Conservation (phyloP, 2,888 invertebrate species). For the Xestia xanthographa region DNA sequence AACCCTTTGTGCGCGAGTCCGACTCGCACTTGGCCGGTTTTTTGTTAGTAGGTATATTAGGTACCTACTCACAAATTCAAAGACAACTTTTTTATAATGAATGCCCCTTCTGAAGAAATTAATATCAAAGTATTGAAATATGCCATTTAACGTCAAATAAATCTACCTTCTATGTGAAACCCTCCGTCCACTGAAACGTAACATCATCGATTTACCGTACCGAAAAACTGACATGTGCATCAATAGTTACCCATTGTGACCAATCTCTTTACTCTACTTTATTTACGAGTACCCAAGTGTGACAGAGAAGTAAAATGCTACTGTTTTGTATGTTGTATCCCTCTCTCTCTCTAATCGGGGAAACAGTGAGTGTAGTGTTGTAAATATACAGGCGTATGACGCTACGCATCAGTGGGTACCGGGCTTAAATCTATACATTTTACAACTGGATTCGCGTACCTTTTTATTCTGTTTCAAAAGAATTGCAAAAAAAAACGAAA, state of each 20-base stretch:
- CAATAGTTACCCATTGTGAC: constrained; percentile 34
- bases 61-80: neutral
- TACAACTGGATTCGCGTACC: constrained; percentile 18
- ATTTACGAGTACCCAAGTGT: constrained; percentile 22
- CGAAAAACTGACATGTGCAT: constrained; percentile 33
- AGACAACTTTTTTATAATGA: neutral
- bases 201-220: constrained; percentile 17
- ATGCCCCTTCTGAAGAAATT: constrained; percentile 1
- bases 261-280: constrained; percentile 32
- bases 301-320: constrained; percentile 15
- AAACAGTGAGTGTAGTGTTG: constrained; percentile 23
- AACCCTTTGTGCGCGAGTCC: too few relatives aligned
- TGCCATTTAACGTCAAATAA: constrained; percentile 19
- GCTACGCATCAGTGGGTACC: constrained; percentile 44
- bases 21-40: too few relatives aligned
- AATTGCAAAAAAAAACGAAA: neutral
- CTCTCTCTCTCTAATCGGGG: constrained; percentile 26
- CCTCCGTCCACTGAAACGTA: constrained; percentile 23
- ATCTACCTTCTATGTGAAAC: constrained; percentile 26
- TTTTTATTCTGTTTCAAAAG: constrained; percentile 27
- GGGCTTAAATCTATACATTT: constrained; percentile 46
- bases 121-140: constrained; percentile 18
- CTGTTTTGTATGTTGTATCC: constrained; percentile 26
- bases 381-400: constrained; percentile 29
- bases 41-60: too few relatives aligned